These are phyloP conservation scores for Oligia fasciuncula DNA, from an alignment of 2,888 invertebrate species.

Conservation along the genomic window DNA sequence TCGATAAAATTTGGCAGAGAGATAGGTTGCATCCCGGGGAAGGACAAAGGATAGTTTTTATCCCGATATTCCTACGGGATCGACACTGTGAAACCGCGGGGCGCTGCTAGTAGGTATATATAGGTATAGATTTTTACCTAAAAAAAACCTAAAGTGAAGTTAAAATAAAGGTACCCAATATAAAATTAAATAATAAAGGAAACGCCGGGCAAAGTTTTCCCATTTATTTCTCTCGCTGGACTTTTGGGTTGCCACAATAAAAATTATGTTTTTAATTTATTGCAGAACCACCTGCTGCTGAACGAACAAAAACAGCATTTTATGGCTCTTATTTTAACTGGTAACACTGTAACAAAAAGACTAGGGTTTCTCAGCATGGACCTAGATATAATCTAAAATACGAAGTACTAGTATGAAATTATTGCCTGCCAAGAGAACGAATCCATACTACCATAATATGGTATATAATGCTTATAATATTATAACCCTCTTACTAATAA, in stretches of 20 bases:
- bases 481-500: no score
- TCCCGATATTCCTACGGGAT: no score
- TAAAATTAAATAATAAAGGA: conserved; percentile 45
- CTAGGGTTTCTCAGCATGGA: not conserved
- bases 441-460: not conserved
- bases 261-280: conserved; percentile 57
- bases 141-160: conserved; percentile 5
- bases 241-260: conserved; percentile 59
- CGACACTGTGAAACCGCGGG: no score
- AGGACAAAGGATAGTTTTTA: no score
- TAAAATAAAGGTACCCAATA: conserved; percentile 31
- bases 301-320: conserved; percentile 33
- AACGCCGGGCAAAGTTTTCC: conserved; percentile 39
- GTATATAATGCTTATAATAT: no score
- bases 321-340: conserved; percentile 35
- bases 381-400: not conserved
- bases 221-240: conserved; percentile 52
- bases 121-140: no score
- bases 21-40: no score
- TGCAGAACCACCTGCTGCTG: conserved; percentile 46
- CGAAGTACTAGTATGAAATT: not conserved
- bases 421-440: not conserved
- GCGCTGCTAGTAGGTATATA: no score
- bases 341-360: conserved; percentile 1
- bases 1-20: no score